phyloP scores from a whole-genome alignment of 2,888 invertebrate genomes.

The Scaptomyza cyrtandrae region DNA sequence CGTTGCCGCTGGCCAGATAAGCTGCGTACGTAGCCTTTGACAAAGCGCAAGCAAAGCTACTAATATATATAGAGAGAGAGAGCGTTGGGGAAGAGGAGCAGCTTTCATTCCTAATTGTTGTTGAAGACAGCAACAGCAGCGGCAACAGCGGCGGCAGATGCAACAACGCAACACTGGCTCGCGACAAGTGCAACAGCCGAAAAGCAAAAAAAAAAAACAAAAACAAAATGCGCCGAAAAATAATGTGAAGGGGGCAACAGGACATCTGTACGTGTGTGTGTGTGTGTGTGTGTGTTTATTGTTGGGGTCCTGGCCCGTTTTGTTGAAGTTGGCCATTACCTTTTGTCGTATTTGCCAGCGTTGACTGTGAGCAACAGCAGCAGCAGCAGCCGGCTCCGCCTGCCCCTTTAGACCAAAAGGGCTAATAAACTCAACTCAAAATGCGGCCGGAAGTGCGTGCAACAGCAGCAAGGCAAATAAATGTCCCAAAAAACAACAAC shows the following conservation, averaged over 20 bases:
- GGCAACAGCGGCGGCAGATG: slow-evolving; percentile 17
- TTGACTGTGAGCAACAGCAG: slow-evolving; percentile 2
- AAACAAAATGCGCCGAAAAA: slow-evolving; percentile 36
- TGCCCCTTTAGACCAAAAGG: slow-evolving; percentile 39
- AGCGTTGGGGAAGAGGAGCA: neutral
- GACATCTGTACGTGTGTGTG: slow-evolving; percentile 53
- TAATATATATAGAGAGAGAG: too few relatives aligned
- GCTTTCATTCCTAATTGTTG: slow-evolving; percentile 59
- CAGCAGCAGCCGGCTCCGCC: slow-evolving; percentile 37
- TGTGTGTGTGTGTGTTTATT: slow-evolving; percentile 4
- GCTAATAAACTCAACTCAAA: slow-evolving; percentile 75
- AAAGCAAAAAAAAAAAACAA: neutral
- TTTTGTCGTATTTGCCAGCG: slow-evolving; percentile 45
- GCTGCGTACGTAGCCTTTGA: slow-evolving; percentile 45
- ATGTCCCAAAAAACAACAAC: slow-evolving; percentile 71
- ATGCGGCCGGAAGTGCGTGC: slow-evolving; percentile 76
- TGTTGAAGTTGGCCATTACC: slow-evolving; percentile 24
- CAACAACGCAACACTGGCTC: slow-evolving; percentile 28
- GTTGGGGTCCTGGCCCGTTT: slow-evolving; percentile 36
- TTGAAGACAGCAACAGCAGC: slow-evolving; percentile 7
- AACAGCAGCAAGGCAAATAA: slow-evolving; percentile 50
- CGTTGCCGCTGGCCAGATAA: slow-evolving; percentile 56
- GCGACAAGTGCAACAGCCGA: slow-evolving; percentile 71
- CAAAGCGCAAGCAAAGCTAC: slow-evolving; percentile 18
- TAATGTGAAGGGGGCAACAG: slow-evolving; percentile 20